These are phyloP conservation scores for Petrolisthes manimaculis DNA, from an alignment of 2,888 invertebrate species.

Conservation along the genomic window DNA sequence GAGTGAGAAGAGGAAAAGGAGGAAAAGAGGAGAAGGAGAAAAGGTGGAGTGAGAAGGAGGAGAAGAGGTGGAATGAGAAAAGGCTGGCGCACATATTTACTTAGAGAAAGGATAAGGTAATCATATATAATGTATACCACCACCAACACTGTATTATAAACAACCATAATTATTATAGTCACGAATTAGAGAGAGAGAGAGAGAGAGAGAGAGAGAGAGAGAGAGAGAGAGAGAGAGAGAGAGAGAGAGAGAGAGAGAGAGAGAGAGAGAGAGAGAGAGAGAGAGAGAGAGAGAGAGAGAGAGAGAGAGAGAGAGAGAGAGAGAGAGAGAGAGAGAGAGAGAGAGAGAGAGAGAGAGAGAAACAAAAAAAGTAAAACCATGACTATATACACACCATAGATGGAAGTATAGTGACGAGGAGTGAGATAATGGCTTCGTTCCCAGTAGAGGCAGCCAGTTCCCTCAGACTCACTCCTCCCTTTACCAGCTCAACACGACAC, in stretches of 20 bases:
- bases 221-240: background rate
- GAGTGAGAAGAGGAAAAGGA: no score
- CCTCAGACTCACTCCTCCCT: conserved; percentile 39
- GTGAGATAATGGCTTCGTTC: conserved; percentile 64
- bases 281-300: background rate
- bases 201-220: background rate
- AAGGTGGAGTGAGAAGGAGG: no score
- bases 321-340: background rate
- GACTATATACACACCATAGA: conserved; percentile 65
- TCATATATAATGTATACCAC: background rate
- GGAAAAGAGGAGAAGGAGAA: no score
- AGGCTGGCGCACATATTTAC: background rate
- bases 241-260: background rate
- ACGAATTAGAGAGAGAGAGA: background rate
- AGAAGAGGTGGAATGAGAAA: background rate
- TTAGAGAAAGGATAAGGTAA: background rate
- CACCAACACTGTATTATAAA: background rate
- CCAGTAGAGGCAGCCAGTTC: conserved; percentile 58
- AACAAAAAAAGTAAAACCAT: background rate
- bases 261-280: background rate
- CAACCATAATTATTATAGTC: background rate
- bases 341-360: background rate
- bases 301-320: background rate
- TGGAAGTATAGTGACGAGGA: conserved; percentile 58
- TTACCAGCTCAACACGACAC: conserved; percentile 53